Base-by-base conservation (phyloP, 92 coral and sea anemone genomes). In the Phenganax subtilis region DNA sequence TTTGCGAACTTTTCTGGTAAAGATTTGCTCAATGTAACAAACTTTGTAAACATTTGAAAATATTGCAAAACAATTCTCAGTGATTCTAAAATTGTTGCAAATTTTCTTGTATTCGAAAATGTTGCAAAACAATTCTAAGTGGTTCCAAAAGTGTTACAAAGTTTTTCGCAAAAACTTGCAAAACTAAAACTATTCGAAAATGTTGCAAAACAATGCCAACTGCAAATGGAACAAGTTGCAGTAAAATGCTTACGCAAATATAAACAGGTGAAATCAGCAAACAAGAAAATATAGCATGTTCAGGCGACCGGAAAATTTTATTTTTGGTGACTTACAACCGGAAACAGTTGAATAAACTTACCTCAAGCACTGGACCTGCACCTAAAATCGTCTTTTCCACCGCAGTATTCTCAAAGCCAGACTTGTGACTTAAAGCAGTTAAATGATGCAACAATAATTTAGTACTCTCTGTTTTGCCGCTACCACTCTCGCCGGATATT, bases 311-410 rank as follows among this genome's bases (percentile, higher is more conserved):
- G 54, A 16, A 20, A 68, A 68, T 68, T 53, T 68, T 12, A 68
- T 53, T 37, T 68, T 53, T 59, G 70, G 28, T 51, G 55, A 76
- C 25, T 76, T 76, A 53, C 67, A 28, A 76, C 81, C 81, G 81
- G 81, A 76, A 76, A 31, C 81, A 55, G 54, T 51, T 7, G 20
- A 72, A 29, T 15, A 55, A 72, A 58, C 89, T 85, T 86, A 96
- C 99, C 99, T 96, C 99, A 3, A 96, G 71, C 7, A 96, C 99
- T 14, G 99, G 99, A 1, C 99, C 99, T 0, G 91, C 99, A 16
- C 99, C 99, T 57, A 96, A 88, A 70, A 96, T 93, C 6, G 99
- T 96, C 77, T 92, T 96, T 83, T 96, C 99, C 16, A 96, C 97
- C 3, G 90, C 81, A n/a, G 96, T 84, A 30, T 88, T 86, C 54